Conservation (phyloP, 1,140 invertebrate genomes). For the Panagrolaimus sp. region DNA sequence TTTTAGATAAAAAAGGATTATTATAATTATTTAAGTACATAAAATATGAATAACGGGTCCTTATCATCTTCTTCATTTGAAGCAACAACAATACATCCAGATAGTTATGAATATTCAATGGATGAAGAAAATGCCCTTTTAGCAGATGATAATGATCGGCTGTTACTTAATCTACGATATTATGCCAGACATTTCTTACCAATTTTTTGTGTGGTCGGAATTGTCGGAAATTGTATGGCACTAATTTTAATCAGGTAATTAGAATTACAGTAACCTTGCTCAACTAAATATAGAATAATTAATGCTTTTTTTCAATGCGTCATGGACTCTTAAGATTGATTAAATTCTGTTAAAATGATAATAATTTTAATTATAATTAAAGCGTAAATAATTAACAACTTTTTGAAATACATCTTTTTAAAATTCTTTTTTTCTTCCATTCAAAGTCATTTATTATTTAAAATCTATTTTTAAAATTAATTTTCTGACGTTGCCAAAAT, state of each 20-base stretch:
- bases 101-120: not conserved
- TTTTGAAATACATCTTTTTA: no score
- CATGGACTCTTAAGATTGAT: no score
- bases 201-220: conserved; percentile 51
- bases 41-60: no score
- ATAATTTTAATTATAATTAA: conserved; percentile 4
- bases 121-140: not conserved
- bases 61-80: not conserved
- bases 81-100: not conserved
- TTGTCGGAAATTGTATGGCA: conserved; percentile 51
- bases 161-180: conserved; percentile 42
- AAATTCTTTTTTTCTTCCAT: not conserved
- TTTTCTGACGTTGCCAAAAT: no score
- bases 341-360: conserved; percentile 16
- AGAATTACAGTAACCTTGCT: not conserved
- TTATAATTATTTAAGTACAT: no score
- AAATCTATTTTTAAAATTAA: no score
- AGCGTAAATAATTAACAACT: no score
- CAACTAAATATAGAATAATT: not conserved
- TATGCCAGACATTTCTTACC: conserved; percentile 52
- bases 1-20: no score
- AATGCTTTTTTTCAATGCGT: no score
- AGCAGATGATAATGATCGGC: conserved; percentile 27
- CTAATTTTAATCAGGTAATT: conserved; percentile 43
- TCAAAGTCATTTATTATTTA: no score